These are phyloP conservation scores for Apocrypta bakeri DNA, from an alignment of 1,140 invertebrate genomes.

Conservation along the genomic window DNA sequence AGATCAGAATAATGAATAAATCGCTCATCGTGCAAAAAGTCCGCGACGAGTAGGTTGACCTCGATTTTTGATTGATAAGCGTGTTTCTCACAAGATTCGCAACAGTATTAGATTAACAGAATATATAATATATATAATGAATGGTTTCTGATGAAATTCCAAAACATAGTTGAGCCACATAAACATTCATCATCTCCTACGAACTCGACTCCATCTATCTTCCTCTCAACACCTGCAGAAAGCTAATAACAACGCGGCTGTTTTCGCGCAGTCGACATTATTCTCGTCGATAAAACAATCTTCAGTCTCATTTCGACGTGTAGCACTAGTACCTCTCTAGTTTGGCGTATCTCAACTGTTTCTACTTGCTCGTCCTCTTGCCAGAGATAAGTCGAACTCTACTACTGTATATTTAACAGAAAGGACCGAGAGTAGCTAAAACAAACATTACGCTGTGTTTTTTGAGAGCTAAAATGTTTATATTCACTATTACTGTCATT, in stretches of 20 bases:
- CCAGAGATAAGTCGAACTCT: background rate
- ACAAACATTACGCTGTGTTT: too few species aligned
- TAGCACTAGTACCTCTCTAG: background rate
- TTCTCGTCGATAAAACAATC: conserved; percentile 29
- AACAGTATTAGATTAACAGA: too few species aligned
- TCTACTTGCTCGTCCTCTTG: conserved; percentile 29
- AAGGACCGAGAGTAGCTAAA: too few species aligned
- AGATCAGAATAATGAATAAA: too few species aligned
- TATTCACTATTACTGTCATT: too few species aligned
- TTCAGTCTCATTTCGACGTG: background rate
- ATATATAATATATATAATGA: too few species aligned
- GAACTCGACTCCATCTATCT: background rate
- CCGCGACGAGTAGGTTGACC: too few species aligned
- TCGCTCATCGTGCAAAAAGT: background rate
- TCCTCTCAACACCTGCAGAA: background rate
- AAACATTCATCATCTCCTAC: background rate
- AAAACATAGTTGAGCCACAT: background rate
- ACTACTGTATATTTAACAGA: background rate
- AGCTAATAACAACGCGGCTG: conserved; percentile 10
- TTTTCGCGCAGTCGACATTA: conserved; percentile 23
- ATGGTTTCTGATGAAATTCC: background rate
- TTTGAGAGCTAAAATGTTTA: too few species aligned
- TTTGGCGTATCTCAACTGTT: conserved; percentile 22
- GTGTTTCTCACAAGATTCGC: background rate
- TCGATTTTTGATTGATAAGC: background rate